These are phyloP conservation scores for Caenorhabditis drosophilae DNA, from an alignment of 2,888 invertebrate species.

Conservation along the genomic window DNA sequence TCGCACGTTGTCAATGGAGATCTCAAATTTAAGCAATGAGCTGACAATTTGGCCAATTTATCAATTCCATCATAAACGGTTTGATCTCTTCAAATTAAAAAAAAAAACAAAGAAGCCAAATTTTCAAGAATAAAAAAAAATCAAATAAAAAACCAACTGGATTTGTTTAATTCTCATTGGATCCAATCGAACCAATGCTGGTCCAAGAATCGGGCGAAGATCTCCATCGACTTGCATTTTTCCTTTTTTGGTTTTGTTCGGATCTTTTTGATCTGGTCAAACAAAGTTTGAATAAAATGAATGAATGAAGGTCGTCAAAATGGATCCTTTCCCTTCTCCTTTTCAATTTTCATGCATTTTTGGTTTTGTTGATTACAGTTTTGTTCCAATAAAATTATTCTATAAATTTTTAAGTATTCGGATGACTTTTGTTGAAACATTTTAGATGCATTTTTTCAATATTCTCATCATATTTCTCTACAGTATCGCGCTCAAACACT, in stretches of 20 bases:
- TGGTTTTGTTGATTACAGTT: neutral
- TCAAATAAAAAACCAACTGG: constrained; percentile 39
- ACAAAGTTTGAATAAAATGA: neutral
- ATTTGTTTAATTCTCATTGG: constrained; percentile 58
- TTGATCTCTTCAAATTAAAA: no score
- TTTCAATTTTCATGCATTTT: neutral
- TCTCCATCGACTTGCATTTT: constrained; percentile 59
- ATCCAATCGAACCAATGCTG: constrained; percentile 59
- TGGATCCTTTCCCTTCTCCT: no score
- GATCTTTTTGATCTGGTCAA: neutral
- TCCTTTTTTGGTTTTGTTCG: neutral
- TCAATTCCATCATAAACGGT: constrained; percentile 47
- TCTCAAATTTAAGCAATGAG: constrained; percentile 51
- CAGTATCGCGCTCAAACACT: no score
- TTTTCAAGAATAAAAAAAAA: neutral
- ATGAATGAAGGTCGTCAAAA: neutral
- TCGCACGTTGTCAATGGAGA: constrained; percentile 55
- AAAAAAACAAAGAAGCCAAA: constrained; percentile 3
- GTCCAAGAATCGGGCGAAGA: constrained; percentile 59
- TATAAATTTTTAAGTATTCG: no score
- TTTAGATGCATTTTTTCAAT: no score
- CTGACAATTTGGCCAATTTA: constrained; percentile 49
- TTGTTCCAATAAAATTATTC: no score
- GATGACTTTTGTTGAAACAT: no score
- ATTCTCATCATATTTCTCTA: no score